Base-by-base conservation (phyloP, 2,113 vertebrate genomes). In the Nannobrachium achirus region DNA sequence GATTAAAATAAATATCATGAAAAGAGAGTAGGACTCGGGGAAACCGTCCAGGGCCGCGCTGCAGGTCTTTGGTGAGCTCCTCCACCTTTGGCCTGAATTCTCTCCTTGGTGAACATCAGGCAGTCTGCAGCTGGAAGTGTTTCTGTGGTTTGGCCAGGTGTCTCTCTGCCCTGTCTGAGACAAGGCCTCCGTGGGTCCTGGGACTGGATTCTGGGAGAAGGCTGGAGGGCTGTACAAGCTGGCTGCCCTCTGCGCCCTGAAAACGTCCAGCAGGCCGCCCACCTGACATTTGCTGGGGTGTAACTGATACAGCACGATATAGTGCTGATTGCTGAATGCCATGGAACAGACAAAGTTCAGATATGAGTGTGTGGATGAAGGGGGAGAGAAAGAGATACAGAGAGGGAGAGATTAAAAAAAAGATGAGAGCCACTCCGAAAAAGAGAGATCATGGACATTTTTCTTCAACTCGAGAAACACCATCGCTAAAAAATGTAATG, bases 121-220 rank as follows among this genome's bases (percentile, higher is more conserved):
- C 88, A 83, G 81, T 80, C 82, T 89, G 83, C 87, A 89, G 88
- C 88, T 92, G 89, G 87, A 87, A 89, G 89, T 83, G 81, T 88
- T 89, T 91, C 86, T 89, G 89, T 16, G 85, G 88, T 85, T 89
- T 92, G 89, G 90, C 86, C 91, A 91, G 89, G 91, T 91, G 91
- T 91, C 87, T 87, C 79, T 79, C 49, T 75, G 80, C 83, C 75
- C 84, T 86, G 76, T 82, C 79, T 62, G 52, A 83, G 83, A 87
- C 84, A 71, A 89, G 88, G 84, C 88, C 86, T 88, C 84, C 71
- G 83, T 74, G 46, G 83, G 86, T 69, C 86, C 87, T 80, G 74
- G 79, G 87, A 56, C 87, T 85, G 77, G 49, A 85, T 79, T 84
- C 76, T 78, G 56, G 69, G 76, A 84, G 71, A 68, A 63, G 76